These are phyloP conservation scores for Apis dorsata DNA, from an alignment of 1,140 invertebrate genomes.

Conservation along the genomic window DNA sequence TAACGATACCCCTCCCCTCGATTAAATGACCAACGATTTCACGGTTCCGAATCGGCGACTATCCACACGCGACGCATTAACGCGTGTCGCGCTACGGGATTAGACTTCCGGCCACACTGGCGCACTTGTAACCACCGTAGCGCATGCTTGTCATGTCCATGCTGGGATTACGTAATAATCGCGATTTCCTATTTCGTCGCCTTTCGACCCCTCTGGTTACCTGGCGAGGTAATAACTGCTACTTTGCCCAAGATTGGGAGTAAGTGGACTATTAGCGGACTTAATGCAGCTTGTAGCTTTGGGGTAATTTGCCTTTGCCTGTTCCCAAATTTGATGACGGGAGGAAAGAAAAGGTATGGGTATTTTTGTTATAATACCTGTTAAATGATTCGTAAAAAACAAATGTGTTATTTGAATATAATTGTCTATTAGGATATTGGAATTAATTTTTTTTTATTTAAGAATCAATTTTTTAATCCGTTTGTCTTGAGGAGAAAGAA, in stretches of 20 bases:
- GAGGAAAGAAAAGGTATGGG: too few relatives aligned
- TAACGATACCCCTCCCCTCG: conserved; percentile 33
- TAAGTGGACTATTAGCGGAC: not conserved
- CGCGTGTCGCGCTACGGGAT: conserved; percentile 39
- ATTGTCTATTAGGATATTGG: too few relatives aligned
- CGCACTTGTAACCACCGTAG: not conserved
- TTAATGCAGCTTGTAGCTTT: not conserved
- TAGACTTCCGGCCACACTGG: conserved; percentile 27
- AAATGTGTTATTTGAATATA: too few relatives aligned
- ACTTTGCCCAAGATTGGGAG: not conserved
- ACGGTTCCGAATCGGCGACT: not conserved
- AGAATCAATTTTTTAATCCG: too few relatives aligned
- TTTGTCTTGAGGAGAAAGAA: too few relatives aligned
- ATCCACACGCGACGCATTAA: conserved; percentile 19
- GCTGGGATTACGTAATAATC: conserved; percentile 21
- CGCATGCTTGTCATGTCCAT: not conserved
- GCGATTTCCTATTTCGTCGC: conserved; percentile 15
- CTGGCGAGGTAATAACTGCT: too few relatives aligned
- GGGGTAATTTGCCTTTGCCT: not conserved
- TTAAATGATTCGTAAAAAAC: too few relatives aligned
- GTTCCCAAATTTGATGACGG: not conserved
- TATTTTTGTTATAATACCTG: too few relatives aligned
- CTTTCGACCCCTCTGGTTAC: not conserved
- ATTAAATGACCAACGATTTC: conserved; percentile 59
- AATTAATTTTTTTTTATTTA: too few relatives aligned